A percentile compares a stretch with the other conserved stretches of the same genome.
phyloP scores from a whole-genome alignment of 1,140 invertebrate genomes.

The Linepithema humile region DNA sequence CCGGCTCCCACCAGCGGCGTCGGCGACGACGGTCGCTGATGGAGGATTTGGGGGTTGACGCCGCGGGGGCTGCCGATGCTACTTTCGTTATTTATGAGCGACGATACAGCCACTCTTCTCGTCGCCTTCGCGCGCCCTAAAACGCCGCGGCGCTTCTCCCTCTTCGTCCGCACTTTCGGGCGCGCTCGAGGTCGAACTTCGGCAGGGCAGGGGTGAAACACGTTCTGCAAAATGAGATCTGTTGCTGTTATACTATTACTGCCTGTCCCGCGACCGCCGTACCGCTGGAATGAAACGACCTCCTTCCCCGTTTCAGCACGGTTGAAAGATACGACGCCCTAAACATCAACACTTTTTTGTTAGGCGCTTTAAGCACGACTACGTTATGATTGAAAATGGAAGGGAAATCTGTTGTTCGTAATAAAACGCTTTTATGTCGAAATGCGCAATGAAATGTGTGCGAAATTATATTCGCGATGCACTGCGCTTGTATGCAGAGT shows the following conservation, averaged over 20 bases:
- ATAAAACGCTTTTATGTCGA: background rate
- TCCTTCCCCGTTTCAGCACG: background rate
- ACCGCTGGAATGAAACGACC: conserved; percentile 13
- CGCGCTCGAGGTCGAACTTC: conserved; percentile 64
- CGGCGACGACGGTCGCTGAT: conserved; percentile 46
- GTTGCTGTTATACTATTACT: conserved; percentile 68
- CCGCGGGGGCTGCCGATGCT: conserved; percentile 73
- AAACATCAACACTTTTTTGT: background rate
- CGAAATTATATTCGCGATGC: conserved; percentile 11
- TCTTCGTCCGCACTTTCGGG: conserved; percentile 54
- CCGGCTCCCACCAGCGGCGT: conserved; percentile 46
- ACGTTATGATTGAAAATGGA: background rate
- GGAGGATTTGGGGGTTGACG: conserved; percentile 50
- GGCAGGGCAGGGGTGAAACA: conserved; percentile 49
- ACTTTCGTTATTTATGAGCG: conserved; percentile 79
- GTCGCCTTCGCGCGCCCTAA: conserved; percentile 63
- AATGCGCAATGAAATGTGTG: background rate
- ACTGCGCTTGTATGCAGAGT: no score
- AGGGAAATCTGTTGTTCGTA: background rate
- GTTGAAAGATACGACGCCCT: background rate
- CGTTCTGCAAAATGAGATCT: conserved; percentile 66
- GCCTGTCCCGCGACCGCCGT: conserved; percentile 21
- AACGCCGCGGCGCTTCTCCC: conserved; percentile 21
- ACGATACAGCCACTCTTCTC: conserved; percentile 72
- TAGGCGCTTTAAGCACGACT: background rate